These are phyloP conservation scores for Steinernema hermaphroditum DNA, from an alignment of 2,888 invertebrate species.

Conservation along the genomic window DNA sequence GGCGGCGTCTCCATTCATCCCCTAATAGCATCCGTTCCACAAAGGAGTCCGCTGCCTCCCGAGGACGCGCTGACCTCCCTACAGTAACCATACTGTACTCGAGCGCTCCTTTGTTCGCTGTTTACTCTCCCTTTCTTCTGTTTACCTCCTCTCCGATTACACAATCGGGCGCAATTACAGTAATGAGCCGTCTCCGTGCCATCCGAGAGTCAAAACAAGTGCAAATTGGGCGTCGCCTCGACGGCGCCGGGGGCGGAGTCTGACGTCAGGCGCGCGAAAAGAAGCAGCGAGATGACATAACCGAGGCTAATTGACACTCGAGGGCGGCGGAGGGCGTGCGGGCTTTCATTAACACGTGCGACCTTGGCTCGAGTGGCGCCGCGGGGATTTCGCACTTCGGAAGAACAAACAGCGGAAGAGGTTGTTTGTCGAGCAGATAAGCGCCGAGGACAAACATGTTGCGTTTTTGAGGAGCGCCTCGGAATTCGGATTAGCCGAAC, in stretches of 20 bases:
- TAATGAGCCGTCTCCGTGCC: not conserved
- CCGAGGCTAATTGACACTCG: conserved; percentile 27
- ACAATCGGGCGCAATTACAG: not conserved
- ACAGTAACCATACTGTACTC: not conserved
- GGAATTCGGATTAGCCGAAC: too few species aligned
- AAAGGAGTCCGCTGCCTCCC: conserved; percentile 22
- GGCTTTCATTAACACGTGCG: conserved; percentile 11
- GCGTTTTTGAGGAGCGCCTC: too few species aligned
- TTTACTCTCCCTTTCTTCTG: not conserved
- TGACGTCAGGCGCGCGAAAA: conserved; percentile 6
- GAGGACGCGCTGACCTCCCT: conserved; percentile 16
- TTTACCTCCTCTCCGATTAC: not conserved
- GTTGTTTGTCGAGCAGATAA: not conserved
- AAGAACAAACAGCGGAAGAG: conserved; percentile 19
- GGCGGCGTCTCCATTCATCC: conserved; percentile 25
- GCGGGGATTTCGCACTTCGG: too few species aligned
- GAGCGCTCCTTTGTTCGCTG: not conserved
- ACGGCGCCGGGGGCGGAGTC: conserved; percentile 3
- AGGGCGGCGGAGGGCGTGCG: not conserved
- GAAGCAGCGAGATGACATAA: conserved; percentile 3
- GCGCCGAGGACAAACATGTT: too few species aligned
- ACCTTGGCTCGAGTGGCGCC: not conserved
- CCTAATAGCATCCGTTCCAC: conserved; percentile 25
- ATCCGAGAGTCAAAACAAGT: conserved; percentile 19
- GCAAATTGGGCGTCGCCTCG: conserved; percentile 20